Conservation (phyloP, 2,113 vertebrate species). For the Alouatta palliata region DNA sequence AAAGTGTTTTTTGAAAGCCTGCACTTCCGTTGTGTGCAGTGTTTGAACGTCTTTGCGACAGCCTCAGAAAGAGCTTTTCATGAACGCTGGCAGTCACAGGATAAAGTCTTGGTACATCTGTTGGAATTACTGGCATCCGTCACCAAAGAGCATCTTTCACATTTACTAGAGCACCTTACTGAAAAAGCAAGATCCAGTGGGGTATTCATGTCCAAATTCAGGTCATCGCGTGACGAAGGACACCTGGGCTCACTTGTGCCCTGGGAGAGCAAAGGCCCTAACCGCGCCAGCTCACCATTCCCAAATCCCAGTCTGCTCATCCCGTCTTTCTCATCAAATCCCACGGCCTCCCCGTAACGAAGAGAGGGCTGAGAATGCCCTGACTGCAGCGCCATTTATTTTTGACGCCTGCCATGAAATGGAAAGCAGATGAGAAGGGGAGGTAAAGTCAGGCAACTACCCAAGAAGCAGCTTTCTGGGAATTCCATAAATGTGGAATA, state of each 20-base stretch:
- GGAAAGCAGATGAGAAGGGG: background rate
- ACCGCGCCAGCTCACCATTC: fast-evolving
- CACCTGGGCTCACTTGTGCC: background rate
- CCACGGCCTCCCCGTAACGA: background rate
- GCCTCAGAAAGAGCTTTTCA: background rate
- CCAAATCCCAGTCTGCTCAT: background rate
- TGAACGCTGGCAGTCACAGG: background rate
- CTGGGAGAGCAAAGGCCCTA: background rate
- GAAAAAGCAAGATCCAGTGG: background rate
- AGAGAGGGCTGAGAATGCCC: background rate
- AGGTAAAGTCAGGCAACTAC: background rate
- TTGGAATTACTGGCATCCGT: background rate
- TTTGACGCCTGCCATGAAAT: background rate
- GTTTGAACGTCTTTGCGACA: background rate
- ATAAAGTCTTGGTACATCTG: background rate
- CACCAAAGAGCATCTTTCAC: background rate
- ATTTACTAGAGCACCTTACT: background rate
- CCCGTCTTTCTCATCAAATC: background rate
- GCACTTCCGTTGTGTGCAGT: background rate
- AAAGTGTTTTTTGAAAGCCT: background rate
- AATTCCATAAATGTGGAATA: background rate
- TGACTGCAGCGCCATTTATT: background rate
- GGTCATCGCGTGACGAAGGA: background rate
- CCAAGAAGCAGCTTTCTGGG: background rate
- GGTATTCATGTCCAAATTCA: background rate